Evolutionary conservation across 2,797 vertebrate genomes (phyloP), one percentile per base, ranked within the genome.

Genomic region (Microcaecilia unicolor): DNA sequence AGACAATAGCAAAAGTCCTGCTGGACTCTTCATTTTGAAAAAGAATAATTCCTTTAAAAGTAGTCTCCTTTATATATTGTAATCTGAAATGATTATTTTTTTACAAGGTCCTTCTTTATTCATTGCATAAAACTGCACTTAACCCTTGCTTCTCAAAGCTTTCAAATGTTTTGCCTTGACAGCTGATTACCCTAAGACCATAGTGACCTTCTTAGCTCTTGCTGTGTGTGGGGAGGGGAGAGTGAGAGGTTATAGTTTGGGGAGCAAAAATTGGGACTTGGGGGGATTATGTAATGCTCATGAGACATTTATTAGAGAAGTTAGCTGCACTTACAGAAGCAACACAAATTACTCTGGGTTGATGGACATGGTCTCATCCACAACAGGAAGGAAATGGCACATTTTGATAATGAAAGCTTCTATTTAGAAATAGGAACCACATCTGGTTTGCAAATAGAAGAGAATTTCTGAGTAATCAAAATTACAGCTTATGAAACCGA

Each of bases 161-260:
- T 66, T 67, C 57, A 53, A 64, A 68, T 70, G 56, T 56, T 61
- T 43, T 60, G 62, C 63, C 68, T 68, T 74, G 70, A 67, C 66
- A 68, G 68, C 62, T 74, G 72, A 74, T 72, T 76, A 66, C 68
- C 70, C 70, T 76, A 72, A 71, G 72, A 76, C 76, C 63, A 67
- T 61, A 52, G 50, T 74, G 72, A 76, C 67, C 70, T 64, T 67
- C 67, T 64, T 60, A 54, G 55, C 67, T 74, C 70, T 70, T 67
- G 70, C 70, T 71, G 70, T 59, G 70, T 53, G 47, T n/a, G n/a
- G n/a, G n/a, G n/a, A n/a, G n/a, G n/a, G n/a, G n/a, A n/a, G n/a
- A n/a, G n/a, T n/a, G n/a, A n/a, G n/a, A n/a, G n/a, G n/a, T 60
- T 66, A 70, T 66, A 67, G 66, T 61, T 57, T 65, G 58, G 50